phyloP scores from a whole-genome alignment of 2,797 vertebrate species.

The Smutsia gigantea region DNA sequence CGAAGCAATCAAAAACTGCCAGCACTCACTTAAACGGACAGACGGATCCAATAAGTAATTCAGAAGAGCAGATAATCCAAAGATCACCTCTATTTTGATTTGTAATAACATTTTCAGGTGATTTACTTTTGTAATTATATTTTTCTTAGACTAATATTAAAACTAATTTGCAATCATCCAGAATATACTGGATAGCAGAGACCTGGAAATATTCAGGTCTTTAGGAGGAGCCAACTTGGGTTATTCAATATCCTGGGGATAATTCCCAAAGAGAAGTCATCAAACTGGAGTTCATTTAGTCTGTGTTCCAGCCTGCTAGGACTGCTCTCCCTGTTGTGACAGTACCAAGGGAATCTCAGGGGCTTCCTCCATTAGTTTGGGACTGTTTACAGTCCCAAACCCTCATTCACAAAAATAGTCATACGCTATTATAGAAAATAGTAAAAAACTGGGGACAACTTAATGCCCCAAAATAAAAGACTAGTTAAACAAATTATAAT shows the following conservation, averaged over 20 bases:
- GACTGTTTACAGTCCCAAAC: neutral
- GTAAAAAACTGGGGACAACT: neutral
- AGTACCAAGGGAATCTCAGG: neutral
- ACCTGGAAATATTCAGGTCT: neutral
- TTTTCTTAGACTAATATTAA: constrained; percentile 47
- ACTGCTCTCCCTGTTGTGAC: neutral
- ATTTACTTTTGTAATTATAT: constrained; percentile 52
- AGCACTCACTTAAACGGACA: neutral
- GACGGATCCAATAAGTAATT: neutral
- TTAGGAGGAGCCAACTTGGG: neutral
- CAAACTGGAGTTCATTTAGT: neutral
- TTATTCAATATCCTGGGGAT: neutral
- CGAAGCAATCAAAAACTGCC: constrained; percentile 43
- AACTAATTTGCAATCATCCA: constrained; percentile 25
- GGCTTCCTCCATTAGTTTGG: neutral
- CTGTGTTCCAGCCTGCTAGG: neutral
- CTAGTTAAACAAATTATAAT: constrained; percentile 65
- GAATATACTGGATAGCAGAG: constrained; percentile 1
- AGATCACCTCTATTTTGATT: constrained; percentile 17
- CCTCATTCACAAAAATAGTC: neutral
- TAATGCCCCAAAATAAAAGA: constrained; percentile 54
- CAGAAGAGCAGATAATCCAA: constrained; percentile 38
- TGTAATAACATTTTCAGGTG: constrained; percentile 57
- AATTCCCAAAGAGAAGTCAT: neutral
- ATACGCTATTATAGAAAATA: constrained; percentile 41